Conservation (phyloP, 2,113 vertebrate species). For the Regulus satrapa region DNA sequence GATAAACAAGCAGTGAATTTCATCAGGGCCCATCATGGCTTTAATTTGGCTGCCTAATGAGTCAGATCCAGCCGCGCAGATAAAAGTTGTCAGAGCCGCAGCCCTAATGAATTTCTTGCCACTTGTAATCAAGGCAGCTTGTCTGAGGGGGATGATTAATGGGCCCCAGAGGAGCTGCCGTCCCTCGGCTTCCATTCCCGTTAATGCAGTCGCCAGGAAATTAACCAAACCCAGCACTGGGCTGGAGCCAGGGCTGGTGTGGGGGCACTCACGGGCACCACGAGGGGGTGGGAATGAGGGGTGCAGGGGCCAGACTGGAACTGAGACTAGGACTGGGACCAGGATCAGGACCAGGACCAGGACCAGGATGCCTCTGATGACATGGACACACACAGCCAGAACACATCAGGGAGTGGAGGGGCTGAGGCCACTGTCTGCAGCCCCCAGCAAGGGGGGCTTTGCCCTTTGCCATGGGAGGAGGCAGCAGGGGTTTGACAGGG, state of each 20-base stretch:
- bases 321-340: fast-evolving
- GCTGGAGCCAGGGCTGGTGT: neutral
- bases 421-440: neutral
- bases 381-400: fast-evolving
- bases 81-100: slow-evolving; percentile 94
- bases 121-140: slow-evolving; percentile 98
- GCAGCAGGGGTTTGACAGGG: neutral
- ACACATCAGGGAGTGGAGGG: neutral
- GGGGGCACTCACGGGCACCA: neutral
- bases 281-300: neutral
- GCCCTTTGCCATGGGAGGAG: neutral
- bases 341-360: neutral
- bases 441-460: neutral
- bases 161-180: slow-evolving; percentile 91
- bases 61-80: slow-evolving; percentile 92
- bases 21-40: slow-evolving; percentile 94
- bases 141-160: slow-evolving; percentile 95
- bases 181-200: slow-evolving; percentile 84
- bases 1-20: slow-evolving; percentile 97
- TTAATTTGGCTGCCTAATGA: slow-evolving; percentile 97
- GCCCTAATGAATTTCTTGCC: slow-evolving; percentile 98
- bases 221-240: slow-evolving; percentile 48
- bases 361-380: neutral
- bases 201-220: slow-evolving; percentile 78
- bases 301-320: fast-evolving